phyloP scores from a whole-genome alignment of 1,140 invertebrate genomes.

The Venustaconcha ellipsiformis region DNA sequence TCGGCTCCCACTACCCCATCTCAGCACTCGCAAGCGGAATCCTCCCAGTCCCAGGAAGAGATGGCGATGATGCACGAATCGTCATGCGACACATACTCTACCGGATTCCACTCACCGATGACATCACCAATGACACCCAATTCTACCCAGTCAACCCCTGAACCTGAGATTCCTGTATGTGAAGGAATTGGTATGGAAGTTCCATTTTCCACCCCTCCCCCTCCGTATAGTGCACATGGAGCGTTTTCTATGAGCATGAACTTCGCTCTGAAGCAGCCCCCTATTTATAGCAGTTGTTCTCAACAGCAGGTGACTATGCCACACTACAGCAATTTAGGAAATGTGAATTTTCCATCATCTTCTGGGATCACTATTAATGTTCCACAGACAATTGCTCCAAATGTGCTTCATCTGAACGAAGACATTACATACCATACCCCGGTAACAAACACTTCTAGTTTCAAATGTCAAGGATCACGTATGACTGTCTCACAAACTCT shows the following conservation, averaged over 20 bases:
- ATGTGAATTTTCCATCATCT: constrained; percentile 39
- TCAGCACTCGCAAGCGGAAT: constrained; percentile 40
- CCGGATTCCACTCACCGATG: constrained; percentile 54
- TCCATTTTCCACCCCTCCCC: constrained; percentile 45
- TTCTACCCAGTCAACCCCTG: constrained; percentile 57
- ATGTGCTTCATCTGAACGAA: constrained; percentile 47
- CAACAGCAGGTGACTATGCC: constrained; percentile 42
- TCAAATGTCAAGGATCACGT: constrained; percentile 37
- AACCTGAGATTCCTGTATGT: constrained; percentile 46
- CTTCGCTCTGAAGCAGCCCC: constrained; percentile 63
- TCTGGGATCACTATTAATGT: constrained; percentile 18
- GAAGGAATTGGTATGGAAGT: constrained; percentile 2
- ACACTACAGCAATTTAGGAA: constrained; percentile 31
- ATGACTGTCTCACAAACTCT: constrained; percentile 27
- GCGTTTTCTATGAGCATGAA: constrained; percentile 40
- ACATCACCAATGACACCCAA: constrained; percentile 40
- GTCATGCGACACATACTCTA: constrained; percentile 50
- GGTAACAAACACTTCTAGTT: constrained; percentile 45
- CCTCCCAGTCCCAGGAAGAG: constrained; percentile 32
- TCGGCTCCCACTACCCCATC: constrained; percentile 47
- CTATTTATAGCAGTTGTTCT: constrained; percentile 64
- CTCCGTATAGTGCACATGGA: constrained; percentile 55
- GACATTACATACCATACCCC: constrained; percentile 39
- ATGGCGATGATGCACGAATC: constrained; percentile 38
- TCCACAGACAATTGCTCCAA: constrained; percentile 41